Evolutionary conservation across 1,140 invertebrate species (phyloP).

Genomic region (Drosophila ficusphila): DNA sequence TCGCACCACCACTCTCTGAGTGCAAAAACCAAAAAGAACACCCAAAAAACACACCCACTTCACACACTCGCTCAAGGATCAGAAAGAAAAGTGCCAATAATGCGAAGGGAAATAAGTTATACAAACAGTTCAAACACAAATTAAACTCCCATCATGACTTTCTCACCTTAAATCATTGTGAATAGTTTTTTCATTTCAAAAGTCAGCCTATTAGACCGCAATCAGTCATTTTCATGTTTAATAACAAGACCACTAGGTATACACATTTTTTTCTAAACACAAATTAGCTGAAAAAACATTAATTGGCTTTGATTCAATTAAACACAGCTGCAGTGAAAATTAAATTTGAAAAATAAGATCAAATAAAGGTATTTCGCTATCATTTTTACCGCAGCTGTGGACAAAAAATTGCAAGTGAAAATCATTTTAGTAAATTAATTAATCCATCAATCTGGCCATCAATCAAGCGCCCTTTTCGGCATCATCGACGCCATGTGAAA

Average conservation of each 20-base stretch:
- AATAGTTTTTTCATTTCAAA: constrained; percentile 1
- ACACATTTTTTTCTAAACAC: neutral
- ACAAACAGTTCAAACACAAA: neutral
- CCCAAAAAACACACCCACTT: constrained; percentile 2
- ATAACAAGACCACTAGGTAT: neutral
- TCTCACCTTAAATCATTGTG: neutral
- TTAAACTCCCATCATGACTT: constrained; percentile 6
- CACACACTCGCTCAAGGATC: constrained; percentile 34
- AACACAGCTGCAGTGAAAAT: neutral
- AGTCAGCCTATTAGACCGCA: constrained; percentile 8
- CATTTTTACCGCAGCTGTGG: constrained; percentile 5
- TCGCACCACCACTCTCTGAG: constrained; percentile 35
- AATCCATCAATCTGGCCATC: constrained; percentile 35
- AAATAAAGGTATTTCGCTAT: neutral
- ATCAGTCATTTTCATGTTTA: constrained; percentile 1
- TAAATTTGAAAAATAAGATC: neutral
- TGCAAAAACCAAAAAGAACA: neutral
- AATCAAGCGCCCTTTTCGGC: constrained; percentile 27
- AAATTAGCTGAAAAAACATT: neutral
- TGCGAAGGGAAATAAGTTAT: constrained; percentile 35
- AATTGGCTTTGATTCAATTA: neutral
- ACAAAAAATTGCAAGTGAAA: neutral
- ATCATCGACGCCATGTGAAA: constrained; percentile 18
- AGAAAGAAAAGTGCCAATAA: constrained; percentile 61
- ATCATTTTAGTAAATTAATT: constrained; percentile 32